Conservation (phyloP, 2,888 invertebrate species). For the Listrodromus nycthemerus region DNA sequence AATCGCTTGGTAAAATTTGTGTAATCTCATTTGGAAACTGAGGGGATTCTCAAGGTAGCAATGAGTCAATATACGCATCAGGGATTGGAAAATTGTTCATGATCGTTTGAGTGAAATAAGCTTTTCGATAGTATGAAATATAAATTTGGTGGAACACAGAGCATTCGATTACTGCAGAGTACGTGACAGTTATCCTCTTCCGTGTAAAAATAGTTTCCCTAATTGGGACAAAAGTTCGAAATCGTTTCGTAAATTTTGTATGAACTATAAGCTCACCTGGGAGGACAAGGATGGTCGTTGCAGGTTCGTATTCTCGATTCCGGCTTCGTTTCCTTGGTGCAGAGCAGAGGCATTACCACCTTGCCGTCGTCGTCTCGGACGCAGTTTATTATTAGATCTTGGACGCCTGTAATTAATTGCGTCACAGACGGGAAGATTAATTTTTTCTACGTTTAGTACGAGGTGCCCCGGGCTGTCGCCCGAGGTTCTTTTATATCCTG, state of each 20-base stretch:
- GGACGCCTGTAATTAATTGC: conserved; percentile 85
- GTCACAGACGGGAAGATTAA: background rate
- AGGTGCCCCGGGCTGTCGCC: conserved; percentile 10
- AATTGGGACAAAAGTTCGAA: background rate
- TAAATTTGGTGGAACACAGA: too few species aligned
- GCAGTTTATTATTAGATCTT: conserved; percentile 95
- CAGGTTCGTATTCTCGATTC: conserved; percentile 95
- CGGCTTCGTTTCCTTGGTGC: conserved; percentile 94
- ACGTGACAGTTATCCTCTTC: background rate
- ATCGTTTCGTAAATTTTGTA: conserved; percentile 80
- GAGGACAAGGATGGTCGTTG: conserved; percentile 98
- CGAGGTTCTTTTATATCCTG: conserved; percentile 42
- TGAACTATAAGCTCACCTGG: conserved; percentile 86
- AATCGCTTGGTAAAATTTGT: conserved; percentile 80
- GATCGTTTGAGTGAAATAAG: background rate
- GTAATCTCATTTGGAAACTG: conserved; percentile 88
- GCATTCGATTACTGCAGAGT: too few species aligned
- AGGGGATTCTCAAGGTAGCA: background rate
- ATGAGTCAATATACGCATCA: background rate
- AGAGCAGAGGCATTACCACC: conserved; percentile 94
- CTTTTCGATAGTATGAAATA: background rate
- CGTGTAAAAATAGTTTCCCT: too few species aligned
- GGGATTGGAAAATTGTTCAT: background rate
- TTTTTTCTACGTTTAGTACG: conserved; percentile 42
- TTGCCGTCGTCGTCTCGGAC: conserved; percentile 94